Base-by-base conservation (phyloP, 2,888 invertebrate species). In the Temnothorax unifasciatus region DNA sequence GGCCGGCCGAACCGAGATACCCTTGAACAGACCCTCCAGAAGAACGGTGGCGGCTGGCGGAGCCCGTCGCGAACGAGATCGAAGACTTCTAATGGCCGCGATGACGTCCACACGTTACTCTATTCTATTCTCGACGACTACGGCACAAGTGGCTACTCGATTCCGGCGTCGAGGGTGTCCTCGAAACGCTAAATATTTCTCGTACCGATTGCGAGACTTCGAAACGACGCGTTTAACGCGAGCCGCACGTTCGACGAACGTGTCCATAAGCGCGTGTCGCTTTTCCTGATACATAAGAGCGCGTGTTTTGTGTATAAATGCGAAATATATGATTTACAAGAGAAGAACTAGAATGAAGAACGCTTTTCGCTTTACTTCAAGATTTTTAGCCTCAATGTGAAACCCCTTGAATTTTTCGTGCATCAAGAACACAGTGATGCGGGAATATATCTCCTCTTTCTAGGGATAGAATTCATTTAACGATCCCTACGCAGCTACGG, bases 61-160 rank as follows among this genome's bases (percentile, higher is more conserved):
- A 85, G 18, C 73, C 66, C 90, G 84, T 86, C 85, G 86, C 86
- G 82, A 69, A 50, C 82, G 86, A 91, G 90, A 90, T 86, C 84
- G 87, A 85, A 87, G 21, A 66, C 91, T 91, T 87, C 85, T 90
- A 90, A 90, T 90, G 89, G 71, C 47, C 77, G 86, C 90, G 90
- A 90, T 86, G 90, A 90, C 90, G 90, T 90, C 86, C 84, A 75
- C 81, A 82, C 87, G 90, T 88, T 88, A 88, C 63, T 73, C 57
- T 21, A 73, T 21, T 79, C 25, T 29, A 61, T 84, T 82, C 87
- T 82, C 84, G 83, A 85, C 81, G 71, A 79, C 71, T 76, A 64
- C 25, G 59, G 68, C 71, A 81, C 87, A 85, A 89, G 89, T 88
- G 82, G 85, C 83, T 69, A 34, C 66, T 68, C 83, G 57, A 83